Base-by-base conservation (phyloP, 2,113 vertebrate species). In the Azemiops feae region DNA sequence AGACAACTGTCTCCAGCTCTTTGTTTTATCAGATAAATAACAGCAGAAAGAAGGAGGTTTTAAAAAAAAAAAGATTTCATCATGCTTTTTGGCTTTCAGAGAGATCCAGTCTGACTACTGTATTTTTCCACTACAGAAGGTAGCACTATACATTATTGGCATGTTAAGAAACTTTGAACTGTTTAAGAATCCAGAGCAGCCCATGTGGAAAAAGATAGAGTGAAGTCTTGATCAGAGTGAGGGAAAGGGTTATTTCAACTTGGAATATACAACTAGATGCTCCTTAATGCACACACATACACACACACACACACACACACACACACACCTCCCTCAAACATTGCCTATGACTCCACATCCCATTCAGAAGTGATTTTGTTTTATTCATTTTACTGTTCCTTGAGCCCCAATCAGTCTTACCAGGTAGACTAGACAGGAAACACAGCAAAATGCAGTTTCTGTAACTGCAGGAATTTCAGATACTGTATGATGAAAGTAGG, bases 1-100 rank as follows among this genome's bases (percentile, higher is more conserved):
- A 55, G 47, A 55, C 27, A n/a, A 16, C 18, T 54, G 58, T 54
- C n/a, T 47, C 85, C 34, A 81, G 47, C 45, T 52, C 91, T 92
- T 55, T 94, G 90, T 54, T 91, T 90, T 95, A 53, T 91, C 34
- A 74, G 93, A 89, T 87, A 91, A 69, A 92, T 88, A 45, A 34
- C 47, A 69, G 18, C 5, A 74, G 58, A 87, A 57, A 92, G 58
- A 43, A 30, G 45, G 52, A 69, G 57, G 39, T 88, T 92, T 27
- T 25, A 10, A 2, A 1, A 10, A 23, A 12, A 60, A 60, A 87
- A 91, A 47, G n/a, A 69, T 60, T 88, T 87, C 60, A 58, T 58
- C 85, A 92, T 64, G 22, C 30, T 87, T 91, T 88, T 92, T 88
- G 85, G 85, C 43, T 64, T 22, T 34, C n/a, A 16, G 85, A 88